Conservation (phyloP, 2,888 invertebrate species). For the Philereme vetulata region DNA sequence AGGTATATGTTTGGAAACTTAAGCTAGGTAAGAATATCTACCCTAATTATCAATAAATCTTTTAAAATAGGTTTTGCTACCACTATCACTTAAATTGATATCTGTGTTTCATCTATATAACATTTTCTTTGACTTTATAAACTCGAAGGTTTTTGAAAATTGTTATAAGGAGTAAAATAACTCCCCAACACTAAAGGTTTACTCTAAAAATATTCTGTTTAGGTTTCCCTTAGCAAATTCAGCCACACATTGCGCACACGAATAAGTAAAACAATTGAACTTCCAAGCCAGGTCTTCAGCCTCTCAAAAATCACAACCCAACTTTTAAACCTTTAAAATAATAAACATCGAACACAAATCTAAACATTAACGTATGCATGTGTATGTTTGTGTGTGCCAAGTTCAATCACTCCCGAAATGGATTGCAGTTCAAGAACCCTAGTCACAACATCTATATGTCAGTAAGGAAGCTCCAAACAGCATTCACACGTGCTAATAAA, state of each 20-base stretch:
- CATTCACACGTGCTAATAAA: background rate
- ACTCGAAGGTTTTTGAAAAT: too few relatives aligned
- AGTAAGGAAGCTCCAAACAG: constrained; percentile 14
- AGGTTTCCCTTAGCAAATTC: background rate
- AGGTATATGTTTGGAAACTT: background rate
- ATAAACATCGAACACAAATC: constrained; percentile 29
- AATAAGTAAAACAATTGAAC: background rate
- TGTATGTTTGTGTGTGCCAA: constrained; percentile 26
- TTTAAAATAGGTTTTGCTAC: too few relatives aligned
- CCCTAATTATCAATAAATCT: too few relatives aligned
- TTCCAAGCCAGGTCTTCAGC: constrained; percentile 1
- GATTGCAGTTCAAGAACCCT: constrained; percentile 40
- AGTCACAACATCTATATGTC: constrained; percentile 11
- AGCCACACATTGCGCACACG: background rate
- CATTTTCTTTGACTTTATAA: too few relatives aligned
- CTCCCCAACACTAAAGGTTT: too few relatives aligned
- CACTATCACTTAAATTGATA: too few relatives aligned
- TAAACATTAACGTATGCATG: constrained; percentile 32
- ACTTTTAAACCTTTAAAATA: constrained; percentile 23
- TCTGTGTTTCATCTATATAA: too few relatives aligned
- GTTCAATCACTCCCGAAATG: constrained; percentile 50
- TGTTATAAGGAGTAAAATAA: too few relatives aligned
- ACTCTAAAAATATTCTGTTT: too few relatives aligned
- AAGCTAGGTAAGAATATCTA: too few relatives aligned
- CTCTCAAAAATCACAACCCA: constrained; percentile 8